phyloP scores from a whole-genome alignment of 2,888 invertebrate species.

The Deladenus siricidicola region DNA sequence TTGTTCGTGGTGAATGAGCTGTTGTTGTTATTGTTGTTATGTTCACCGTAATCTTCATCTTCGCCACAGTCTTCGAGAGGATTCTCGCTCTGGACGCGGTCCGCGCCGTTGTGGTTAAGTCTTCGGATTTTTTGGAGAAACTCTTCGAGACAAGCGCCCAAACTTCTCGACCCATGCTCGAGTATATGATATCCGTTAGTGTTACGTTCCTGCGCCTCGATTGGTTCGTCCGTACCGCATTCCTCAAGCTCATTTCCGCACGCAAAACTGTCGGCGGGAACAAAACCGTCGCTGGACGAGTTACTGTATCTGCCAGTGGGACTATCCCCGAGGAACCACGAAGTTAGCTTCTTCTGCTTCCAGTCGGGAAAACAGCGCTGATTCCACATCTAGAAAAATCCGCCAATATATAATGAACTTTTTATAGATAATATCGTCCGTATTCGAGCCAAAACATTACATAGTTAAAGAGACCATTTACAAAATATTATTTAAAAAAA shows the following conservation, averaged over 20 bases:
- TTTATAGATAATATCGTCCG: background rate
- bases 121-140: background rate
- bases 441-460: background rate
- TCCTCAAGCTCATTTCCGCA: too few species aligned
- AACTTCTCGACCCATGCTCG: too few species aligned
- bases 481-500: background rate
- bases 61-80: too few species aligned
- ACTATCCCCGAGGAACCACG: too few species aligned
- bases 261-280: too few species aligned
- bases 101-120: too few species aligned
- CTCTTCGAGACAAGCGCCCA: too few species aligned
- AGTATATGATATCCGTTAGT: too few species aligned
- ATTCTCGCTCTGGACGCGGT: too few species aligned
- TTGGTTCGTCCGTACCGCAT: too few species aligned
- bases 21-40: background rate
- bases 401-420: background rate
- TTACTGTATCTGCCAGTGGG: too few species aligned
- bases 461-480: background rate
- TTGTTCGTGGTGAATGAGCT: background rate
- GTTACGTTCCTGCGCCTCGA: background rate
- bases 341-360: constrained; percentile 28
- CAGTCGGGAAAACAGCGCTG: constrained; percentile 33
- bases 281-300: too few species aligned
- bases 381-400: constrained; percentile 26
- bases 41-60: background rate